Evolutionary conservation across 2,888 invertebrate genomes (phyloP).

Genomic region (Noctua janthina): DNA sequence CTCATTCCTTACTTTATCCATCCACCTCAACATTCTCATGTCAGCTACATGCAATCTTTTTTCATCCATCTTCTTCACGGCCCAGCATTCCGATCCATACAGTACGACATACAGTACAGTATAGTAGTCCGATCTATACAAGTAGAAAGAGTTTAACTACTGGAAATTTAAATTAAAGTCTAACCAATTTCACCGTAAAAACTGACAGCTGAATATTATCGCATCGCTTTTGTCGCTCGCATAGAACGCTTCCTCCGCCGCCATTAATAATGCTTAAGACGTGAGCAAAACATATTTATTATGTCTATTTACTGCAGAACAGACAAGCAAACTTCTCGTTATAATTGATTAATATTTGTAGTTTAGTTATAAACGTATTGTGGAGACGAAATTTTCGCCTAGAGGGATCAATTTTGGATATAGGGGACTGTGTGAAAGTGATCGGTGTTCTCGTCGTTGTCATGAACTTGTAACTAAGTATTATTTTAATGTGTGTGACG

Average conservation of each 20-base stretch:
- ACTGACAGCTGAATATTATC: neutral
- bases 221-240: neutral
- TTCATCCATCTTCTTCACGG: too few species aligned
- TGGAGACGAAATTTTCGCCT: constrained; percentile 19
- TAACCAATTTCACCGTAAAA: neutral
- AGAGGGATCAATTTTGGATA: constrained; percentile 29
- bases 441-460: neutral
- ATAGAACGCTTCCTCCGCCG: neutral
- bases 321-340: constrained; percentile 29
- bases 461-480: neutral
- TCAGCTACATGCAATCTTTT: too few species aligned
- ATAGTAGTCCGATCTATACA: too few species aligned
- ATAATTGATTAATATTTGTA: constrained; percentile 58
- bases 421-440: neutral
- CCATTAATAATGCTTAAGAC: constrained; percentile 62
- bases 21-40: too few species aligned
- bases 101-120: too few species aligned
- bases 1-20: too few species aligned
- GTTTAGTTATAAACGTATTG: constrained; percentile 27
- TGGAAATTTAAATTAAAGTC: neutral
- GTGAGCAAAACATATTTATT: constrained; percentile 55
- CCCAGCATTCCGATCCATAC: too few species aligned
- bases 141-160: too few species aligned
- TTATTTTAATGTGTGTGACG: neutral
- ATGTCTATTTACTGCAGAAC: constrained; percentile 36